Conservation (phyloP, 2,113 vertebrate genomes). For the Poicephalus meyeri region DNA sequence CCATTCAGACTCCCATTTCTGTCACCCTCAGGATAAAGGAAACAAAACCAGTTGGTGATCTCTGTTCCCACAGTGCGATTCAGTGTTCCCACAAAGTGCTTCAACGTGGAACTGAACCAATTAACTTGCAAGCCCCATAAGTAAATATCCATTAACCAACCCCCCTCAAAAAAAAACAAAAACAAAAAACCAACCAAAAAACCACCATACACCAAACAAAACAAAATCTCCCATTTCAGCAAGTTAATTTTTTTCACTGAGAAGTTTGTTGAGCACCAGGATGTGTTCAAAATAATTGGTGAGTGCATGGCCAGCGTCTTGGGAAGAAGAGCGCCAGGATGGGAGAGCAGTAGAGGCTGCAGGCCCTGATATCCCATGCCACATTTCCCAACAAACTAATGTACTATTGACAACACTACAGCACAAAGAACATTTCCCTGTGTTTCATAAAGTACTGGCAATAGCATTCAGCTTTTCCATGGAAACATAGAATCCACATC, state of each 20-base stretch:
- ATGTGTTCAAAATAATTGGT: not conserved
- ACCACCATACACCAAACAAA: not conserved
- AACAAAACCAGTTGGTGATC: fast-evolving
- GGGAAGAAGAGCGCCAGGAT: not conserved
- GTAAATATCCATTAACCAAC: not conserved
- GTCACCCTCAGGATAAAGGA: not conserved
- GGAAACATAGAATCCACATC: not conserved
- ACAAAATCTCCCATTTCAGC: not conserved
- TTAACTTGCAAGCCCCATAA: not conserved
- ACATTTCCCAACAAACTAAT: not conserved
- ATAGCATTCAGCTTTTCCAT: not conserved
- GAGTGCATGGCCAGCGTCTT: not conserved
- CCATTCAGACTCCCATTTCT: not conserved
- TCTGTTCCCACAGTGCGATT: not conserved
- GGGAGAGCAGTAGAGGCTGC: fast-evolving
- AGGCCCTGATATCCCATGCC: not conserved
- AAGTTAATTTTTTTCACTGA: not conserved
- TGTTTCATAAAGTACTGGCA: not conserved
- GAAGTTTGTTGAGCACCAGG: not conserved
- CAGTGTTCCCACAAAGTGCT: not conserved
- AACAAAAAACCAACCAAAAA: not conserved
- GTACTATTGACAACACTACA: not conserved
- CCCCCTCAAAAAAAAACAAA: no score
- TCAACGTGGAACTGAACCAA: not conserved
- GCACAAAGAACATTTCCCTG: not conserved